These are phyloP conservation scores for Lates japonicus DNA, from an alignment of 2,797 vertebrate species.

Conservation along the genomic window DNA sequence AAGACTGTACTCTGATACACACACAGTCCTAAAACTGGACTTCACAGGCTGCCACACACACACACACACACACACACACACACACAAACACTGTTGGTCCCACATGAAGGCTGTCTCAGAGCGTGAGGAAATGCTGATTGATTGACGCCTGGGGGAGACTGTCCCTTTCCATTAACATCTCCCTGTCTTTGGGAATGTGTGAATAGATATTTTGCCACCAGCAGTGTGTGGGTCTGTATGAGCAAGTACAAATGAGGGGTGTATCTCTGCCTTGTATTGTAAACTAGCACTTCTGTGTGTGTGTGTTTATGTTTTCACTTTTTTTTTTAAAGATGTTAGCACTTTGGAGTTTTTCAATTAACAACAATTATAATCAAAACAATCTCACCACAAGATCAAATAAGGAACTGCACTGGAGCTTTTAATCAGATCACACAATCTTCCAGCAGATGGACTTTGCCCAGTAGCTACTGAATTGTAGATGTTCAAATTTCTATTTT, in stretches of 20 bases:
- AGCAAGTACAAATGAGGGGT: constrained; percentile 29
- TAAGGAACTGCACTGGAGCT: neutral
- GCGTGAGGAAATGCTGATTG: constrained; percentile 59
- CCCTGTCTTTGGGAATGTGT: constrained; percentile 47
- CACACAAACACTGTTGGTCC: constrained; percentile 28
- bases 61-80: constrained; percentile 13
- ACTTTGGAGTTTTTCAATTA: constrained; percentile 1
- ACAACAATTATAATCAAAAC: constrained; percentile 13
- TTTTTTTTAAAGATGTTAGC: neutral
- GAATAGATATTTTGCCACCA: constrained; percentile 61
- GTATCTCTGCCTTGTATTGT: constrained; percentile 7
- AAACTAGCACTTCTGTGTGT: neutral
- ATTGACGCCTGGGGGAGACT: constrained; percentile 62
- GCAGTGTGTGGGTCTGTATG: constrained; percentile 30
- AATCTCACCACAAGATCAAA: neutral
- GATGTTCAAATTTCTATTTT: neutral
- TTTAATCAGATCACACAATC: neutral
- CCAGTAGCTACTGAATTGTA: neutral
- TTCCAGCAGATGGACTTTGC: neutral
- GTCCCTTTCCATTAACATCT: constrained; percentile 69
- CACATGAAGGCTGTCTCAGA: constrained; percentile 59
- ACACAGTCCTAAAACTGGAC: constrained; percentile 29
- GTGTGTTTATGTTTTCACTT: neutral
- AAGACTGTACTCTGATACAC: constrained; percentile 14
- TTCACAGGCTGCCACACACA: constrained; percentile 14